Evolutionary conservation across 2,797 vertebrate genomes (phyloP), one percentile per base, ranked within the genome.

Genomic region (Lacerta bilineata): DNA sequence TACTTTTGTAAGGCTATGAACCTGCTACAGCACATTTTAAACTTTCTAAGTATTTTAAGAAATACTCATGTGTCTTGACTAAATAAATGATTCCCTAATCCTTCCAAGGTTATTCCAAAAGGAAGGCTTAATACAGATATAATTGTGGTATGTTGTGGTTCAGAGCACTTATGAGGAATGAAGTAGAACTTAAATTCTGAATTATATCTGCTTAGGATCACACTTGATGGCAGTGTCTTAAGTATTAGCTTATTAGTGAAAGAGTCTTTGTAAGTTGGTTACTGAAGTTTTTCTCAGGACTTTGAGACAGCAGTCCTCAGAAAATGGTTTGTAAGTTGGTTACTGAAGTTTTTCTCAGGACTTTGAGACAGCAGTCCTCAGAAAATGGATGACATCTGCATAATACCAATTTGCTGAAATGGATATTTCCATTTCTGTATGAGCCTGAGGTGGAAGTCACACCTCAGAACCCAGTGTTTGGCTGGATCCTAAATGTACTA

Each of bases 191-290:
- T 46, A 29, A 9, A 50, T 71, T 55, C 77, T 55, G 29, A 55
- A 74, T 15, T 17, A 72, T 43, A 84, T 55, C 20, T 74, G 20
- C 17, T 55, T 43, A 41, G 27, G 61, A 76, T 64, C 74, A 85
- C 8, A n/a, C 15, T 76, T 39, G 61, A 76, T 20, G 23, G 33
- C 4, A 23, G 2, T 83, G 69, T 50, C 68, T 84, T 75, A 46
- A 71, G 59, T 83, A 83, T 83, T 75, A 84, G 23, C 23, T 84
- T 61, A 76, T 76, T 59, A 85, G 18, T 43, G 36, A 76, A 85
- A 77, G 33, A 74, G 23, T 33, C 33, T 55, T 15, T 15, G 50
- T 55, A 55, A 55, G 50, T 29, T 69, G 27, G 69, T 36, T 66
- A 10, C 64, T 13, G 39, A 77, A 23, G 41, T 50, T 69, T 46